phyloP scores from a whole-genome alignment of 2,113 vertebrate genomes.

The Steatornis caripensis region DNA sequence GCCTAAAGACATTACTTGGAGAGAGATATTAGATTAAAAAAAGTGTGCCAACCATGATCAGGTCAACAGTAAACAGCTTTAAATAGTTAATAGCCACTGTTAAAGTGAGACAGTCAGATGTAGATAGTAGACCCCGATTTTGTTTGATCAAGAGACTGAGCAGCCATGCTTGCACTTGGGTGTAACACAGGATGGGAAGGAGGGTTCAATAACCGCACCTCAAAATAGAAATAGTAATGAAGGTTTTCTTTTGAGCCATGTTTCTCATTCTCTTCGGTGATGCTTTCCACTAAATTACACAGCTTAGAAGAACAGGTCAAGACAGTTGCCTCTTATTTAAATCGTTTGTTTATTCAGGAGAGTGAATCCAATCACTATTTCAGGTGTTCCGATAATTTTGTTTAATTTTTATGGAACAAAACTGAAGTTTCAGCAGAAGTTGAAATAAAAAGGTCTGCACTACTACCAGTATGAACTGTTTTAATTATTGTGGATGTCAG shows the following conservation, averaged over 20 bases:
- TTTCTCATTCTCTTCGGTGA: background rate
- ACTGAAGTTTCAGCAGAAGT: background rate
- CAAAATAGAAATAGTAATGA: background rate
- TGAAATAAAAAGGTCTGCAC: background rate
- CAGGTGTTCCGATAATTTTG: background rate
- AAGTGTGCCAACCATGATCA: fast-evolving
- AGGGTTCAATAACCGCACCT: background rate
- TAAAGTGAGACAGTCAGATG: background rate
- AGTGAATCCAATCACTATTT: background rate
- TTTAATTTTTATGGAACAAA: background rate
- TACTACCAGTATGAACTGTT: background rate
- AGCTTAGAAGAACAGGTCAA: background rate
- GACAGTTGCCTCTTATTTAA: fast-evolving
- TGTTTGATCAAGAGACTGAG: background rate
- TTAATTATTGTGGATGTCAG: too few species aligned
- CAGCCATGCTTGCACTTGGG: fast-evolving
- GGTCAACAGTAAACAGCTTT: background rate
- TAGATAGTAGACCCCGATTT: fast-evolving
- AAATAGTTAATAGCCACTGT: background rate
- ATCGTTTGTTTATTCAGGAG: background rate
- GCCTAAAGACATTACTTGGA: fast-evolving
- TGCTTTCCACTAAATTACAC: background rate
- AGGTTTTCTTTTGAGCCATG: background rate
- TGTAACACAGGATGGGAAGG: background rate
- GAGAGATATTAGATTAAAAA: fast-evolving